Conservation (phyloP, 2,113 vertebrate species). For the Propithecus coquereli region DNA sequence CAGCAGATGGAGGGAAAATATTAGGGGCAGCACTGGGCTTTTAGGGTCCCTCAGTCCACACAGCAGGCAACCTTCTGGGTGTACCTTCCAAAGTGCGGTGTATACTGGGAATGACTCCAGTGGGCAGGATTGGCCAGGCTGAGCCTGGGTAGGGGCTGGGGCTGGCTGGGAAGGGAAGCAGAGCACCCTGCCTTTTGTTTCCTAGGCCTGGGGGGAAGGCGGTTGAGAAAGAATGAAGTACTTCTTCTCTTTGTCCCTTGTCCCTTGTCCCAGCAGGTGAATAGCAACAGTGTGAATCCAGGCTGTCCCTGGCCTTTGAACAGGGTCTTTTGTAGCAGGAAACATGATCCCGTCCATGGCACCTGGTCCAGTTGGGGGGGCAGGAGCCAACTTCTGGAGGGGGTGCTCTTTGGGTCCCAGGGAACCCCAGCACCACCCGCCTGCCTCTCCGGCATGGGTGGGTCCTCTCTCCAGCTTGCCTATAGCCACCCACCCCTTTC, state of each 20-base stretch:
- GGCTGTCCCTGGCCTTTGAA: conserved; percentile 8
- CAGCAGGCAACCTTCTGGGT: background rate
- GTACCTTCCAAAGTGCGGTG: background rate
- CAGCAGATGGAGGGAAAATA: background rate
- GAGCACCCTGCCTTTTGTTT: background rate
- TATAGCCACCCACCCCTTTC: too few species aligned
- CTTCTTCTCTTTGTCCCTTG: background rate
- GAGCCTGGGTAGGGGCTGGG: background rate
- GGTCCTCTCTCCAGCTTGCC: background rate
- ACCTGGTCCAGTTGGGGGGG: background rate
- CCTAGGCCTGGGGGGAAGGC: background rate
- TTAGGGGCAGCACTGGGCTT: background rate
- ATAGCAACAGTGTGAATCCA: conserved; percentile 13
- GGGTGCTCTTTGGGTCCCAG: background rate
- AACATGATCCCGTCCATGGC: conserved; percentile 18
- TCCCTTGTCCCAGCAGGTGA: conserved; percentile 19
- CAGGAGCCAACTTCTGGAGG: background rate
- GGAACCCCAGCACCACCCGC: background rate
- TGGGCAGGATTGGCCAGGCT: background rate
- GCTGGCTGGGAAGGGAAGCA: background rate
- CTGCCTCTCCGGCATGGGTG: background rate
- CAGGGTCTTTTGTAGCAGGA: conserved; percentile 31
- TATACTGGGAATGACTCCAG: fast-evolving
- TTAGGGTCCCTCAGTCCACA: background rate
- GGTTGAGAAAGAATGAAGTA: background rate